phyloP scores from a whole-genome alignment of 1,140 invertebrate species.

The Drosophila melanogaster region DNA sequence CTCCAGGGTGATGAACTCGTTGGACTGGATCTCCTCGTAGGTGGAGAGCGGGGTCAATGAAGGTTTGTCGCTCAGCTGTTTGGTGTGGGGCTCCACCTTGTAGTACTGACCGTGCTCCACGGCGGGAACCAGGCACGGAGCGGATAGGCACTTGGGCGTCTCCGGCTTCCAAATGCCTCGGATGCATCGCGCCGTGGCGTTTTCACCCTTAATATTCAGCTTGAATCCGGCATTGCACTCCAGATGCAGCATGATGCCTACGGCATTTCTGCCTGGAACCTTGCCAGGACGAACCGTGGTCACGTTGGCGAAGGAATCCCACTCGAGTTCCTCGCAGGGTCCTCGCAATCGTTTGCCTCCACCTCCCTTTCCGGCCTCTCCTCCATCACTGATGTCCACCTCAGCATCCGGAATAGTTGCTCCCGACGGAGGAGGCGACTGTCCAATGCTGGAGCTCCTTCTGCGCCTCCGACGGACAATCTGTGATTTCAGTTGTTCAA shows the following conservation, averaged over 20 bases:
- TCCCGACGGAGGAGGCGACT: constrained; percentile 13
- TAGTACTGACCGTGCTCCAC: constrained; percentile 82
- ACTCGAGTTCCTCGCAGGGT: constrained; percentile 85
- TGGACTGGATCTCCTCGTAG: constrained; percentile 83
- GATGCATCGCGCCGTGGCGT: constrained; percentile 91
- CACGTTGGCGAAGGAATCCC: constrained; percentile 78
- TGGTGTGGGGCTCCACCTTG: constrained; percentile 77
- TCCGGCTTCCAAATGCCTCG: constrained; percentile 92
- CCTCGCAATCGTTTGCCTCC: constrained; percentile 84
- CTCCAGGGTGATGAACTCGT: constrained; percentile 80
- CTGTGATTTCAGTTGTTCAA: constrained; percentile 77
- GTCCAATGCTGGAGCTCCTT: constrained; percentile 55
- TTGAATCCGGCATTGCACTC: constrained; percentile 91
- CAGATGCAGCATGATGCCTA: constrained; percentile 89
- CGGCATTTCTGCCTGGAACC: constrained; percentile 84
- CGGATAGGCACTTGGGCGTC: constrained; percentile 90
- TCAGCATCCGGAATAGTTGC: constrained; percentile 51
- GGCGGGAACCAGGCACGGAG: constrained; percentile 80
- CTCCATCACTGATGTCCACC: constrained; percentile 63
- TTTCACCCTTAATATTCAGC: constrained; percentile 88
- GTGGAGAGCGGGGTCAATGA: constrained; percentile 68
- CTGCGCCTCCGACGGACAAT: constrained; percentile 69
- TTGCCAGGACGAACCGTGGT: constrained; percentile 79
- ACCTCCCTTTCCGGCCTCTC: constrained; percentile 48
- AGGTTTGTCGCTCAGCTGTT: constrained; percentile 69